Evolutionary conservation across 2,888 invertebrate species (phyloP), one percentile per base, ranked within the genome.

Genomic region (Malthinus flaveolus): DNA sequence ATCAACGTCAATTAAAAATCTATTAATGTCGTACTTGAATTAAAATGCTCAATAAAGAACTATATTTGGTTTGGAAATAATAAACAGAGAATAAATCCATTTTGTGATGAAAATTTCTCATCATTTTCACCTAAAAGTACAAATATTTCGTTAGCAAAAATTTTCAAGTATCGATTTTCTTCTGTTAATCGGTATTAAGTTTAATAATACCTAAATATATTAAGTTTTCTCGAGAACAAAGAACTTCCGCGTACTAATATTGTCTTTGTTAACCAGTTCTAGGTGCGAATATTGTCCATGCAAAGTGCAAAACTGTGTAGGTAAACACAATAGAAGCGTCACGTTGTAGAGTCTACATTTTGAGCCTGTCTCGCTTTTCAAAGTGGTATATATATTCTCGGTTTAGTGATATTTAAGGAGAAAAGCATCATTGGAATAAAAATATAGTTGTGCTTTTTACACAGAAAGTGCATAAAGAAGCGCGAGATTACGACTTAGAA

Each of bases 261-360:
- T 59, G 53, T 48, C 58, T 48, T 59, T 61, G 66, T 68, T 67
- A 67, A 66, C 63, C 63, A 56, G 66, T 67, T 66, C 63, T 65
- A 66, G 63, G 62, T 62, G 59, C 66, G 72, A 71, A 73, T 73
- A 73, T 73, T 71, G 72, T 71, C 68, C 68, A 69, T 73, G 72
- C 69, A 72, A 72, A 75, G 75, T 75, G 75, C 73, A 72, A 75
- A 75, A 70, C 72, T 65, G 66, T 75, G 75, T 75, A 72, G 70
- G 73, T 72, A 74, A 74, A 74, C 71, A 73, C 64, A 65, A 66
- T 66, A 64, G 65, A 61, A 62, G 58, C 58, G 53, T 61, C 61
- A 63, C 61, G 58, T 61, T 58, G 52, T 56, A 45, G 47, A 56
- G 50, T 49, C 50, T 56, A 47, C 52, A 56, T 47, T 51, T 60